A percentile compares a stretch with the other conserved stretches of the same genome.
These are phyloP conservation scores for Lutjanus campechanus DNA, from an alignment of 2,797 vertebrate genomes.

Conservation along the genomic window DNA sequence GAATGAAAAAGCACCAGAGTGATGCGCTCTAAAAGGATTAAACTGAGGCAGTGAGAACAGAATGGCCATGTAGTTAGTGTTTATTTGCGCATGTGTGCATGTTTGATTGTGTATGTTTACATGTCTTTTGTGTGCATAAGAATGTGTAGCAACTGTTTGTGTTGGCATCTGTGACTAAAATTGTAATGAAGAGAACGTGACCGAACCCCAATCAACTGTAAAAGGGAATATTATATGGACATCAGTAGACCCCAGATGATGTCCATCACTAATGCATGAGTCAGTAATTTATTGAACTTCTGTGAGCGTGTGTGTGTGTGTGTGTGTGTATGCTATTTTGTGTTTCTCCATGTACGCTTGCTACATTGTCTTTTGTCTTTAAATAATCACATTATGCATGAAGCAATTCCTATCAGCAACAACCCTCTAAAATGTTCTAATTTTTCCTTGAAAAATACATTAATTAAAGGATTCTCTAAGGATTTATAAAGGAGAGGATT, in stretches of 20 bases:
- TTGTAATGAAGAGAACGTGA: constrained; percentile 62
- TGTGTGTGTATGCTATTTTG: background rate
- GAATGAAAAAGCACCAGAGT: constrained; percentile 75
- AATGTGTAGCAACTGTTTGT: constrained; percentile 49
- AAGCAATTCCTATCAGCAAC: constrained; percentile 31
- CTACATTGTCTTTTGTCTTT: constrained; percentile 44
- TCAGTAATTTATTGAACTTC: constrained; percentile 67
- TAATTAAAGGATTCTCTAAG: background rate
- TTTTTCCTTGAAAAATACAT: constrained; percentile 23
- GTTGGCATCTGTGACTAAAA: constrained; percentile 57
- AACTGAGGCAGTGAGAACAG: constrained; percentile 54
- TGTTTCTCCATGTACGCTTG: constrained; percentile 21
- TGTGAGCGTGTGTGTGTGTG: constrained; percentile 1
- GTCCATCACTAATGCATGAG: constrained; percentile 75
- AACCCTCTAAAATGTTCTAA: constrained; percentile 27
- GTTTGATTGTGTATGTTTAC: constrained; percentile 49
- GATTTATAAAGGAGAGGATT: background rate
- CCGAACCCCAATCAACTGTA: constrained; percentile 58
- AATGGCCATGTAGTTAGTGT: constrained; percentile 46
- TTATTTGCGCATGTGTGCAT: constrained; percentile 36
- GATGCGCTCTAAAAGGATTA: constrained; percentile 75
- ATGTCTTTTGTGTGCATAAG: constrained; percentile 28
- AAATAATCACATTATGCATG: constrained; percentile 49
- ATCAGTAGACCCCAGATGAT: constrained; percentile 70
- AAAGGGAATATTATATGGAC: constrained; percentile 76